Base-by-base conservation (phyloP, 2,888 invertebrate genomes). In the Pelosia muscerda region DNA sequence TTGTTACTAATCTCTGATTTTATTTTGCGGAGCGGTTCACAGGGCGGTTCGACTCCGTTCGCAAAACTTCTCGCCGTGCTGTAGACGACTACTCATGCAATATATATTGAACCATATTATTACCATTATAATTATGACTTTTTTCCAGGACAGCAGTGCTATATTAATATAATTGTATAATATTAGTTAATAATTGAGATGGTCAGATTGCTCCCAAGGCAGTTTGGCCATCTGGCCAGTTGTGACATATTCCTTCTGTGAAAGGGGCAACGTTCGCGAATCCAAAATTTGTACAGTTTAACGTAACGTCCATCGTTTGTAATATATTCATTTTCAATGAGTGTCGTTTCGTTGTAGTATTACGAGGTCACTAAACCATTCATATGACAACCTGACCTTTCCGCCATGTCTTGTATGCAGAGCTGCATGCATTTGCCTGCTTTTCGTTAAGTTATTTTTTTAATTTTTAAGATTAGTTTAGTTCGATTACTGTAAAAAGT, bases 181-280 rank as follows among this genome's bases (percentile, higher is more conserved):
- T 89, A 90, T 87, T 92, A 91, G 90, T 88, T 90, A 84, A 85
- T 90, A 89, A 88, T 86, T 80, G 81, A 84, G 93, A 89, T 95
- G 93, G 94, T 88, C 94, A 93, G 90, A 93, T 90, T 94, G 92
- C 90, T 86, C 80, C 66, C 79, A 77, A 80, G 93, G 94, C 93
- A 93, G 90, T 94, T 92, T 94, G 94, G 93, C 94, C 94, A 94
- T 93, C 92, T 87, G 88, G 91, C 95, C 95, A 96, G 96, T 96
- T 97, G 97, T 97, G 97, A 97, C 97, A 97, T 97, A 97, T 97
- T 97, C 96, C 94, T 95, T 96, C 96, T 97, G 97, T 97, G 97
- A 97, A 97, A 97, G 97, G 97, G 97, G 97, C 97, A 96, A 96
- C 97, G 97, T 97, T 96, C 96, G 96, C 95, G 91, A 93, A 90